These are phyloP conservation scores for Spinibarbus caldwelli DNA, from an alignment of 2,797 vertebrate species.

Conservation along the genomic window DNA sequence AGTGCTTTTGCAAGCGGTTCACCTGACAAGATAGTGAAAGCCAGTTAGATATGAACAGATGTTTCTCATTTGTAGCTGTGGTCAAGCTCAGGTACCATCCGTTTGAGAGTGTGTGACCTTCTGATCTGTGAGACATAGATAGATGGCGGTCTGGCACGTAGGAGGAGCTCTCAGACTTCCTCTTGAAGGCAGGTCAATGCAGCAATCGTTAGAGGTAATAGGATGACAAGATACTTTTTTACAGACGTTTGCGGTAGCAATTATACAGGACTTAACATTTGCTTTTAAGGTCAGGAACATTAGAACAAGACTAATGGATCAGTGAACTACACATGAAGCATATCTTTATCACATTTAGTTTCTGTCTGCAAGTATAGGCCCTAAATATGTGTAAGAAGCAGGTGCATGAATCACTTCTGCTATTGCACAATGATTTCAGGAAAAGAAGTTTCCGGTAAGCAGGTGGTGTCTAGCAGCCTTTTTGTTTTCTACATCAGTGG, in stretches of 20 bases:
- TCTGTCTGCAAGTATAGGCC: background rate
- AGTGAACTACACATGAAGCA: constrained; percentile 30
- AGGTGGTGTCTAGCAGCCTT: constrained; percentile 37
- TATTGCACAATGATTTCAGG: constrained; percentile 18
- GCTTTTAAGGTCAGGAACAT: constrained; percentile 54
- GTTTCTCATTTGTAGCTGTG: constrained; percentile 10
- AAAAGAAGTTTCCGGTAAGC: constrained; percentile 34
- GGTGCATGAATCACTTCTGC: constrained; percentile 35
- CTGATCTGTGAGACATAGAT: constrained; percentile 30
- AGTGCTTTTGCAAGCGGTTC: constrained; percentile 7
- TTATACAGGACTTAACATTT: constrained; percentile 58
- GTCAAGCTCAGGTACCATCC: constrained; percentile 33
- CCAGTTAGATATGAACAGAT: constrained; percentile 29
- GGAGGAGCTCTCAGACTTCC: constrained; percentile 45
- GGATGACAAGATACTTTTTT: constrained; percentile 57
- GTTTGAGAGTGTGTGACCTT: constrained; percentile 37
- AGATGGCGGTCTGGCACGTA: constrained; percentile 41
- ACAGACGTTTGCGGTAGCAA: constrained; percentile 52
- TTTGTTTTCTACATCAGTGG: background rate
- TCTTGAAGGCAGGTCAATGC: constrained; percentile 56
- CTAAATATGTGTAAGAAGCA: constrained; percentile 20
- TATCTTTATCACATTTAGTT: constrained; percentile 35
- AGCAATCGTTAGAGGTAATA: constrained; percentile 54
- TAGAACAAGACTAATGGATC: constrained; percentile 40
- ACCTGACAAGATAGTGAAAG: constrained; percentile 4